Evolutionary conservation across 1,140 invertebrate species (phyloP).

Genomic region (Heliconius nattereri): DNA sequence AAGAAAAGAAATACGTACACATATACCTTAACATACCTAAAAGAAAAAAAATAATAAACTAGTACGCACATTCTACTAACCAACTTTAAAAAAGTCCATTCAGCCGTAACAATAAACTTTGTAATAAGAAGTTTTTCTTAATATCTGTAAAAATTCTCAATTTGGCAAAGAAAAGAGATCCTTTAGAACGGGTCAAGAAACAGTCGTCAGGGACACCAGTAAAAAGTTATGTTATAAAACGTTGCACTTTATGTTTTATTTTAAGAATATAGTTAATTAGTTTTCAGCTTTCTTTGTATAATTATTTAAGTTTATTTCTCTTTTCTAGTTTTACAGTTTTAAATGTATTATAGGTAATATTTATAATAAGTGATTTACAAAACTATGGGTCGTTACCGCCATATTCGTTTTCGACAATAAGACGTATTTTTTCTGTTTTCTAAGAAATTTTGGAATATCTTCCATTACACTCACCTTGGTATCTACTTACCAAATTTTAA

Average conservation of each 20-base stretch:
- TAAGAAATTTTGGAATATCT: background rate
- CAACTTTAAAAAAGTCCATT: background rate
- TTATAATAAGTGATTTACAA: too few relatives aligned
- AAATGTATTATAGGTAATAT: background rate
- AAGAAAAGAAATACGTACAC: too few relatives aligned
- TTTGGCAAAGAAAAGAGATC: conserved; percentile 53
- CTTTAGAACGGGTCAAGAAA: conserved; percentile 66
- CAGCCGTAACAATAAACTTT: conserved; percentile 25
- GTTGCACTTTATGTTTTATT: conserved; percentile 21
- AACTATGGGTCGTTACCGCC: too few relatives aligned
- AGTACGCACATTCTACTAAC: background rate
- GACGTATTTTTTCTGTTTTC: background rate
- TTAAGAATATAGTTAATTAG: background rate
- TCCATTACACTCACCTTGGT: too few relatives aligned
- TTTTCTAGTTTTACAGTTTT: background rate
- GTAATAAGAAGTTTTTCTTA: conserved; percentile 42
- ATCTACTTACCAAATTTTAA: too few relatives aligned
- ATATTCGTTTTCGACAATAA: background rate
- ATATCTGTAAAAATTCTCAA: conserved; percentile 51
- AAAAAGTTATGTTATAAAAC: conserved; percentile 17
- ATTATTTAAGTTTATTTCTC: background rate
- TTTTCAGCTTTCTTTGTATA: background rate
- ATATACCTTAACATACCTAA: too few relatives aligned
- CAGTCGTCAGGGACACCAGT: conserved; percentile 46
- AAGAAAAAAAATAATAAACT: too few relatives aligned